These are phyloP conservation scores for Alectura lathami DNA, from an alignment of 2,113 vertebrate species.

Conservation along the genomic window DNA sequence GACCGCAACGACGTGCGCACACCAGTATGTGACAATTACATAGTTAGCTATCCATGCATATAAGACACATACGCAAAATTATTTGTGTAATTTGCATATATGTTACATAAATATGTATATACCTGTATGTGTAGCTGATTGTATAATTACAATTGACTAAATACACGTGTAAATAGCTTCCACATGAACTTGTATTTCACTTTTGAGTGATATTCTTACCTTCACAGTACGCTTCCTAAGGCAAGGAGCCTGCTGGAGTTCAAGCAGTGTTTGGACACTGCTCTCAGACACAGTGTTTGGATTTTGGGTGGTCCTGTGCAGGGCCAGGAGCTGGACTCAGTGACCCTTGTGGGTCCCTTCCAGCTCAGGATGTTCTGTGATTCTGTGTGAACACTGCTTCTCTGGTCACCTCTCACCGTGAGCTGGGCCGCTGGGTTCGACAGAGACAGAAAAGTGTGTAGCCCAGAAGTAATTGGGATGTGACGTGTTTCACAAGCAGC, in stretches of 20 bases:
- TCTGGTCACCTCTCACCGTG: background rate
- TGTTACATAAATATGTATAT: background rate
- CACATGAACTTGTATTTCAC: background rate
- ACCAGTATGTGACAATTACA: background rate
- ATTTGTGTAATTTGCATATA: background rate
- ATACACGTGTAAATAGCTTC: background rate
- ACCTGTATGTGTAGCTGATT: background rate
- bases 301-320: background rate
- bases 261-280: background rate
- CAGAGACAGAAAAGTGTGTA: fast-evolving
- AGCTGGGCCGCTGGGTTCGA: background rate
- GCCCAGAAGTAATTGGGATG: fast-evolving
- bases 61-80: fast-evolving
- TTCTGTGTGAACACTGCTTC: fast-evolving
- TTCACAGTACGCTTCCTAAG: background rate
- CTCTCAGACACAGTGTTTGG: background rate
- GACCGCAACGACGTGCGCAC: fast-evolving
- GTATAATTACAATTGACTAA: background rate
- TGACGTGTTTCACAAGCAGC: background rate
- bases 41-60: background rate
- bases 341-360: no score
- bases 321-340: no score
- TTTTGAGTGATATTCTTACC: background rate
- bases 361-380: no score
- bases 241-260: background rate